A percentile compares a stretch with the other conserved stretches of the same genome.
Evolutionary conservation across 2,888 invertebrate genomes (phyloP).

Genomic region (Carabus problematicus): DNA sequence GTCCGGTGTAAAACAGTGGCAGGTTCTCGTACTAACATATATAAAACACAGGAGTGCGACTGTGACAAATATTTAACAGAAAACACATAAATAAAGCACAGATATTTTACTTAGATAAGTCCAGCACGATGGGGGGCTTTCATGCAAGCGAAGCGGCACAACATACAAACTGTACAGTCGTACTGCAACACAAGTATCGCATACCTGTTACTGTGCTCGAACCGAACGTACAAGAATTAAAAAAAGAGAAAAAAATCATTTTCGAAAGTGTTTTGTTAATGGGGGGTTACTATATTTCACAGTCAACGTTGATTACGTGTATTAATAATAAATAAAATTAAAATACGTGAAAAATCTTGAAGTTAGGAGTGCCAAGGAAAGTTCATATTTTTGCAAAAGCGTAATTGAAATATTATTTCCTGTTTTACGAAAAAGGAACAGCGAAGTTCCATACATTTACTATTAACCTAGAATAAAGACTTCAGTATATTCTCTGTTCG

Average conservation of each 20-base stretch:
- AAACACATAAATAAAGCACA: slow-evolving; percentile 57
- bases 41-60: slow-evolving; percentile 58
- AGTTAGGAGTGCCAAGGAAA: too few relatives aligned
- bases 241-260: slow-evolving; percentile 25
- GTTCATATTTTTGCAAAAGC: too few relatives aligned
- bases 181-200: background rate
- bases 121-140: slow-evolving; percentile 29
- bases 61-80: slow-evolving; percentile 59
- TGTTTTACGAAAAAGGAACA: too few relatives aligned
- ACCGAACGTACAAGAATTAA: slow-evolving; percentile 28
- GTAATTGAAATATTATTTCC: too few relatives aligned
- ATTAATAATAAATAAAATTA: slow-evolving; percentile 42
- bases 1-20: slow-evolving; percentile 59
- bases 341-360: slow-evolving; percentile 2
- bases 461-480: too few relatives aligned
- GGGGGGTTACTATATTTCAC: slow-evolving; percentile 40
- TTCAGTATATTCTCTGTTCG: too few relatives aligned
- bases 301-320: slow-evolving; percentile 39
- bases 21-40: slow-evolving; percentile 57
- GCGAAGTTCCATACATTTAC: too few relatives aligned
- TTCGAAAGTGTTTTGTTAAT: slow-evolving; percentile 41
- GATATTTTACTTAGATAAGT: slow-evolving; percentile 56
- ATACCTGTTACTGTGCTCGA: background rate
- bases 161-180: background rate
- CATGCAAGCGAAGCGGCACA: slow-evolving; percentile 7